phyloP scores from a whole-genome alignment of 2,113 vertebrate species.

The Trematomus loennbergii region DNA sequence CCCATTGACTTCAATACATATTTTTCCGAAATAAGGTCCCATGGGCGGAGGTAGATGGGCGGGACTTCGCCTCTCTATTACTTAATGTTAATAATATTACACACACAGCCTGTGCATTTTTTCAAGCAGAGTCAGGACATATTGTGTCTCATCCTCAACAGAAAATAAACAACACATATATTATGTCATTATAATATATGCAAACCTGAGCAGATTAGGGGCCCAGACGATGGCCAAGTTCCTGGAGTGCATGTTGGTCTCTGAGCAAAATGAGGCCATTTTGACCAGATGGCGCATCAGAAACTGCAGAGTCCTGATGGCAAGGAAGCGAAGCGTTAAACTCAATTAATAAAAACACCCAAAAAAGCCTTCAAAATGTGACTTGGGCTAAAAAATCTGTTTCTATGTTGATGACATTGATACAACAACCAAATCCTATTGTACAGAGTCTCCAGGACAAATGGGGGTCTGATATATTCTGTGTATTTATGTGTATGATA shows the following conservation, averaged over 20 bases:
- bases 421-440: not conserved
- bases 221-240: conserved; percentile 98
- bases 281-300: conserved; percentile 91
- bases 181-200: not conserved
- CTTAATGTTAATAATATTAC: too few relatives aligned
- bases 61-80: too few relatives aligned
- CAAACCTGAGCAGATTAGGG: conserved; percentile 94
- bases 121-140: too few relatives aligned
- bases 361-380: not conserved
- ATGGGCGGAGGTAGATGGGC: too few relatives aligned
- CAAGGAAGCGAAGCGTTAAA: not conserved
- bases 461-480: not conserved
- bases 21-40: too few relatives aligned
- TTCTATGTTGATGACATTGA: not conserved
- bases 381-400: not conserved
- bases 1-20: too few relatives aligned
- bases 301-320: conserved; percentile 91
- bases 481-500: too few relatives aligned
- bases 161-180: not conserved
- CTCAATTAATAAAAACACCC: too few relatives aligned
- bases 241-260: conserved; percentile 95
- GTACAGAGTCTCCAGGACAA: not conserved
- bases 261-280: conserved; percentile 86
- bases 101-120: not conserved
- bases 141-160: not conserved